A percentile compares a stretch with the other conserved stretches of the same genome.
These are phyloP conservation scores for Fratercula arctica DNA, from an alignment of 2,797 vertebrate genomes.

Conservation along the genomic window DNA sequence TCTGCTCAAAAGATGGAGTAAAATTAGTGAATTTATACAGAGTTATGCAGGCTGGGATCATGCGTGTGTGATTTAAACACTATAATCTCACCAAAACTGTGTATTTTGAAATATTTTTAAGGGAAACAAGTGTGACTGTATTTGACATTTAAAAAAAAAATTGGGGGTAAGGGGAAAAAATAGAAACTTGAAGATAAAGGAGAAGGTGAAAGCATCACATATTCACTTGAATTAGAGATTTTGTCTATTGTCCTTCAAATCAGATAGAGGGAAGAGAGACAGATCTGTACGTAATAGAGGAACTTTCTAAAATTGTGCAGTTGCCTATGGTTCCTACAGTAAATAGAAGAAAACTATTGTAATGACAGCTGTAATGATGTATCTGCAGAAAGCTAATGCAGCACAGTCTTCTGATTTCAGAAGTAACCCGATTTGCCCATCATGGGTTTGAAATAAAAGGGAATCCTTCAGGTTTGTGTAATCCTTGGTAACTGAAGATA, in stretches of 20 bases:
- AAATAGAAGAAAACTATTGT: slow-evolving; percentile 29
- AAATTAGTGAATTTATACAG: background rate
- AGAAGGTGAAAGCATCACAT: background rate
- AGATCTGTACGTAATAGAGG: background rate
- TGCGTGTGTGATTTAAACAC: background rate
- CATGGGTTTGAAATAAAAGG: slow-evolving; percentile 18
- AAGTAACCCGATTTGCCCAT: background rate
- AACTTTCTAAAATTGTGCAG: background rate
- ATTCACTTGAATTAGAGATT: background rate
- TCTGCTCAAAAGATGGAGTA: background rate
- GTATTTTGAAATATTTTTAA: background rate
- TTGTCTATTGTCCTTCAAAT: slow-evolving; percentile 15
- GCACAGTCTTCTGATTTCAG: background rate
- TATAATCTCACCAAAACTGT: background rate
- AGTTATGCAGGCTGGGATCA: background rate
- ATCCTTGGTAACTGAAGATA: background rate
- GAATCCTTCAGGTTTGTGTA: slow-evolving; percentile 1
- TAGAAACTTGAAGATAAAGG: background rate
- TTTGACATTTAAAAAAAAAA: background rate
- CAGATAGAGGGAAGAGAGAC: background rate
- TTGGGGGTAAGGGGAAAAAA: background rate
- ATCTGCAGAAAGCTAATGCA: background rate
- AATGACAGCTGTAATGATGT: background rate
- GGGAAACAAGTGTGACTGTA: background rate
- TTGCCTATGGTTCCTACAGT: slow-evolving; percentile 1